Percentiles rank a stretch among this genome's conserved stretches.
These are phyloP conservation scores for Hyposmocoma kahamanoa DNA, from an alignment of 1,140 invertebrate species.

Conservation along the genomic window DNA sequence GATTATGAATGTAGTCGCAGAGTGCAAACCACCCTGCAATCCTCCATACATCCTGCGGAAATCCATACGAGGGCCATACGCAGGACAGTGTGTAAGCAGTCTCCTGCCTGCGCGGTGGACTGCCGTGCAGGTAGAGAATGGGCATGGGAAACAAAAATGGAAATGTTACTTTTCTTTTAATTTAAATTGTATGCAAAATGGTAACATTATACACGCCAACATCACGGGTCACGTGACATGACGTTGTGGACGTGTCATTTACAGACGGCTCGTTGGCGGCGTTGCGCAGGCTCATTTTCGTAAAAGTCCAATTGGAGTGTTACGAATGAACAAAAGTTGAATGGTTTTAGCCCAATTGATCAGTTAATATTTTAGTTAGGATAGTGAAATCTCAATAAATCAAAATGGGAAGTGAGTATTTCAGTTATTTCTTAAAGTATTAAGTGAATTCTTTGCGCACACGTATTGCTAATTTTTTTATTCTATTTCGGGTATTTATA, in stretches of 20 bases:
- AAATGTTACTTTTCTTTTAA: slow-evolving; percentile 1
- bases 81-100: too few relatives aligned
- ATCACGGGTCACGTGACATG: slow-evolving; percentile 81
- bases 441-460: slow-evolving; percentile 28
- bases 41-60: too few relatives aligned
- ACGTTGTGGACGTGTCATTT: slow-evolving; percentile 76
- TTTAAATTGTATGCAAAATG: too few relatives aligned
- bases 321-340: slow-evolving; percentile 71
- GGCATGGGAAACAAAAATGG: background rate
- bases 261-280: slow-evolving; percentile 66
- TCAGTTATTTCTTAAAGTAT: slow-evolving; percentile 31
- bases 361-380: slow-evolving; percentile 65
- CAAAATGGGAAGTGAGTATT: slow-evolving; percentile 78
- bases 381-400: slow-evolving; percentile 69
- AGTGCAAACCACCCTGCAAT: too few relatives aligned
- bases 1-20: too few relatives aligned
- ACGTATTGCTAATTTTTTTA: slow-evolving; percentile 38
- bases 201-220: slow-evolving; percentile 70
- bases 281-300: slow-evolving; percentile 66
- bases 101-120: too few relatives aligned
- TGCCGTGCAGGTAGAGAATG: too few relatives aligned
- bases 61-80: too few relatives aligned
- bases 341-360: slow-evolving; percentile 63
- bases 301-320: slow-evolving; percentile 55
- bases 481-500: slow-evolving; percentile 28